phyloP scores from a whole-genome alignment of 2,797 vertebrate genomes.

The Hypotaenidia okinawae region DNA sequence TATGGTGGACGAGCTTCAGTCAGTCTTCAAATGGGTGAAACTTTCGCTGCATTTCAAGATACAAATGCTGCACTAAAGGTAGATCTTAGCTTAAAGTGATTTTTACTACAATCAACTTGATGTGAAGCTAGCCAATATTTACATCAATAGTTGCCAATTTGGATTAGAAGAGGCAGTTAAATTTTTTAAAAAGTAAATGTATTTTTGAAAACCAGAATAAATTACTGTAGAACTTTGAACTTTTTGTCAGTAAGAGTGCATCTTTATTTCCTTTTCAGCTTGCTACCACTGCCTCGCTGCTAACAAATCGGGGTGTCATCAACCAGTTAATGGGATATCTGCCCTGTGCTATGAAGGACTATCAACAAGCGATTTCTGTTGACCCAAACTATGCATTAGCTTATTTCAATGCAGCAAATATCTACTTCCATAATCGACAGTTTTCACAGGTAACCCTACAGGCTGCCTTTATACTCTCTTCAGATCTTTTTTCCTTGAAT shows the following conservation, averaged over 20 bases:
- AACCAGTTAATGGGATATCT: constrained; percentile 80
- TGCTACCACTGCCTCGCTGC: constrained; percentile 67
- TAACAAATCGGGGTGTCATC: constrained; percentile 83
- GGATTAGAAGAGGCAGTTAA: neutral
- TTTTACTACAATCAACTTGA: neutral
- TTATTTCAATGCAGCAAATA: constrained; percentile 83
- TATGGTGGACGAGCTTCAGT: constrained; percentile 80
- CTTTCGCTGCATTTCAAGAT: constrained; percentile 81
- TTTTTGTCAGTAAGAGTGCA: neutral
- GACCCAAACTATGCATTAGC: constrained; percentile 77
- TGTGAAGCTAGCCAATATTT: neutral
- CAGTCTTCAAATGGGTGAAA: constrained; percentile 80
- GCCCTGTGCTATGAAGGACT: constrained; percentile 80
- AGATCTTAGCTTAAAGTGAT: neutral
- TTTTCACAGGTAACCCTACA: constrained; percentile 79
- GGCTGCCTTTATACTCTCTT: neutral
- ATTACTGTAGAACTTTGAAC: neutral
- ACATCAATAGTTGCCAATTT: neutral
- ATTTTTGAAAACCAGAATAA: neutral
- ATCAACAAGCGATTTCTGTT: constrained; percentile 77
- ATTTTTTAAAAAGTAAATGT: neutral
- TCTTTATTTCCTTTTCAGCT: constrained; percentile 67
- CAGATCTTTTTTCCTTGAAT: neutral
- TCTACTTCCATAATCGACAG: constrained; percentile 81
- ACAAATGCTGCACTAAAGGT: constrained; percentile 82